phyloP scores from a whole-genome alignment of 2,888 invertebrate genomes.

The Hipparchia semele region DNA sequence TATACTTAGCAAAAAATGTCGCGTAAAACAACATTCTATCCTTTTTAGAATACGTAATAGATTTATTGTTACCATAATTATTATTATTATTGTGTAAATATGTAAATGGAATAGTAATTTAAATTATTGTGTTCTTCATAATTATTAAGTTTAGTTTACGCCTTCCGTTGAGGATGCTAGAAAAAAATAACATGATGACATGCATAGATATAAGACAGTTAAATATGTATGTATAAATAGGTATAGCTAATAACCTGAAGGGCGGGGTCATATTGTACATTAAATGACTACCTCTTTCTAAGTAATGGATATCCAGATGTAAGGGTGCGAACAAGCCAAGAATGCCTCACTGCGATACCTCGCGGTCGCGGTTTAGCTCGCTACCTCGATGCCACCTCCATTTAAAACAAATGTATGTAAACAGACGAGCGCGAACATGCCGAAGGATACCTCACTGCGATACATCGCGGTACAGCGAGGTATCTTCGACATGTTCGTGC shows the following conservation, averaged over 20 bases:
- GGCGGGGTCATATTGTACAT: neutral
- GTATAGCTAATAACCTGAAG: no score
- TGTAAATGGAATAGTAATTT: constrained; percentile 79
- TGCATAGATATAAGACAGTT: constrained; percentile 9
- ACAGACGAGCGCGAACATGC: no score
- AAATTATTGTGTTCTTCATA: constrained; percentile 78
- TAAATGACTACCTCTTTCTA: neutral
- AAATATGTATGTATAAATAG: constrained; percentile 9
- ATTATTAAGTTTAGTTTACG: constrained; percentile 48
- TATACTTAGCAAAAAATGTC: constrained; percentile 32
- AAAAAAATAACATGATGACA: constrained; percentile 35
- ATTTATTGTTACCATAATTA: constrained; percentile 58
- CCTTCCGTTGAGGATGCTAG: constrained; percentile 36
- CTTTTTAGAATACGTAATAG: constrained; percentile 42
- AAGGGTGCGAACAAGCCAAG: no score
- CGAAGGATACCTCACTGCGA: no score
- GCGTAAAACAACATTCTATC: constrained; percentile 30
- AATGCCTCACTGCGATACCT: no score
- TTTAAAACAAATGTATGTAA: no score
- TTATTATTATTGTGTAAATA: constrained; percentile 70
- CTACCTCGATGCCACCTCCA: no score
- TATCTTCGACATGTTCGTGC: no score
- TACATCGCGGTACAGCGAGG: no score
- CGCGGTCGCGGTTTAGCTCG: no score
- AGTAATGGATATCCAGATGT: neutral